Evolutionary conservation across 2,797 vertebrate genomes (phyloP), one percentile per base, ranked within the genome.

Genomic region (Enteromius trimaculatus): DNA sequence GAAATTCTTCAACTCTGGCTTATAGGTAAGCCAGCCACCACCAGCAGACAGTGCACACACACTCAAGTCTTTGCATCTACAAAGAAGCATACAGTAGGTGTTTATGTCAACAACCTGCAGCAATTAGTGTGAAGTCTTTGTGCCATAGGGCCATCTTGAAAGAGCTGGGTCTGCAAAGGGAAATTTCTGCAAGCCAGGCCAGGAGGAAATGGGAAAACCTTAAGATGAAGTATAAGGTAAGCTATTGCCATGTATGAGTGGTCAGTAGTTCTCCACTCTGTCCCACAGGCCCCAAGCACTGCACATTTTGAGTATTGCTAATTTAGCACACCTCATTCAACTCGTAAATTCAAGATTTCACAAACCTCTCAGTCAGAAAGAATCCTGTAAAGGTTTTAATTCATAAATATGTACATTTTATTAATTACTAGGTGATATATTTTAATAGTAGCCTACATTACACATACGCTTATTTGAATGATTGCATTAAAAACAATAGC

Each of bases 171-270:
- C 85, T 94, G 72, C 92, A 94, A 17, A 84, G 90, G 23, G 92
- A 92, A 84, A 92, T 95, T 90, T 93, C 88, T 0, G 90, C 91
- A 31, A 76, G 77, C 77, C 94, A 95, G 89, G 94, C 93, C 1
- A 89, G 91, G 64, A 93, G 94, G 88, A 95, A 95, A 87, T 95
- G 93, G 92, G 93, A 95, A 86, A 94, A 95, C 80, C 77, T 95
- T 69, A 94, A 93, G 75, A 94, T 92, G 82, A 92, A 88, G 87
- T 94, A 94, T 74, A 94, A 93, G 92, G 93, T 94, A 87, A 3
- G 39, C 26, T n/a, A 14, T 51, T 51, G 10, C 8, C 11, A 44
- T 8, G 6, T 31, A 44, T 77, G 13, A 34, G 10, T 37, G 72
- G 55, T 37, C 13, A 74, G 19, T 13, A 21, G 10, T 6, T 14